Percentiles rank a stretch among this genome's conserved stretches.
phyloP scores from a whole-genome alignment of 2,113 vertebrate species.

The Camelus bactrianus region DNA sequence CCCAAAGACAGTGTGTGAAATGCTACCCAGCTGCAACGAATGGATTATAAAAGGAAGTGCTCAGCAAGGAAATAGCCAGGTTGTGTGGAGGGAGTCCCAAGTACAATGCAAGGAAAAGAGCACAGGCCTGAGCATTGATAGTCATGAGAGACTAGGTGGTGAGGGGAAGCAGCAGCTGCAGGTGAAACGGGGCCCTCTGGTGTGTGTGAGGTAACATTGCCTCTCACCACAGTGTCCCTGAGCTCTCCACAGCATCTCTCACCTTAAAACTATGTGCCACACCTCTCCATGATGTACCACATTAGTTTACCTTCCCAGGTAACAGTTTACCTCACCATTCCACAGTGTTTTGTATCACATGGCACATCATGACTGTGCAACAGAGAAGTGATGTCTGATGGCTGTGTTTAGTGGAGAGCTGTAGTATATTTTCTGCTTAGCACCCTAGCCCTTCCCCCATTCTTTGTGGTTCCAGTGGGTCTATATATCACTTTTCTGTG shows the following conservation, averaged over 20 bases:
- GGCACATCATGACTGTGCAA: background rate
- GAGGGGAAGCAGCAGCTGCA: slow-evolving; percentile 2
- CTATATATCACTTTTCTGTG: background rate
- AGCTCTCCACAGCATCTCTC: background rate
- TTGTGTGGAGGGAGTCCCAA: background rate
- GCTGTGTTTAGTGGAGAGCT: background rate
- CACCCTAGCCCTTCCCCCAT: background rate
- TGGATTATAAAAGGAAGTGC: slow-evolving; percentile 12
- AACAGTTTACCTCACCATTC: background rate
- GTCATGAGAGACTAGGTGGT: background rate
- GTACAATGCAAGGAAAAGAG: background rate
- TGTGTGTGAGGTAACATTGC: background rate
- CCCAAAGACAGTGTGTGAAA: background rate
- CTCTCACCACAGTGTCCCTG: background rate
- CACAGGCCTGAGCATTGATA: background rate
- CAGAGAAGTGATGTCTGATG: background rate
- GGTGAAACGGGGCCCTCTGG: background rate
- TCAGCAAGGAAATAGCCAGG: background rate
- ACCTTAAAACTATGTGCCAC: background rate
- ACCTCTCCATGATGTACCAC: background rate
- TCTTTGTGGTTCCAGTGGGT: background rate
- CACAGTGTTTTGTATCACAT: background rate
- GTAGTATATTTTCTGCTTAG: slow-evolving; percentile 14
- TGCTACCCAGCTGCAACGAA: background rate
- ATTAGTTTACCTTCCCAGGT: background rate